phyloP scores from a whole-genome alignment of 2,888 invertebrate species.

The Rhabditoides inermis region DNA sequence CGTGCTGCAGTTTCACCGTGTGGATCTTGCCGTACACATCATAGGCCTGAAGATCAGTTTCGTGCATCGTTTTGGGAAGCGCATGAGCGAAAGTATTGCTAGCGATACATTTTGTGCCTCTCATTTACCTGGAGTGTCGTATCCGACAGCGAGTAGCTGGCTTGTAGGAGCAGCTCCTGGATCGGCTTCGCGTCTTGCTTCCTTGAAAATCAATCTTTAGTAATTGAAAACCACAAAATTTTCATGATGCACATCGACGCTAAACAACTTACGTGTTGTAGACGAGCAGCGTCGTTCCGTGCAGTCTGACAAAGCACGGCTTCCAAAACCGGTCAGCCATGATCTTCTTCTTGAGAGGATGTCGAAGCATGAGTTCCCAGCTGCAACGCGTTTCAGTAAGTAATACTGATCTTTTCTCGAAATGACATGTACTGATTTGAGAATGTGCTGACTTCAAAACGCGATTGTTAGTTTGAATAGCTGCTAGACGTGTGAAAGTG shows the following conservation, averaged over 20 bases:
- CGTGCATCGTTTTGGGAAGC: not conserved
- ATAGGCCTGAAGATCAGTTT: slow-evolving; percentile 63
- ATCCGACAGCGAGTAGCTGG: slow-evolving; percentile 56
- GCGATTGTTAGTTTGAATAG: too few relatives aligned
- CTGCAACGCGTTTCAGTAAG: too few relatives aligned
- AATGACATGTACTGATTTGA: too few relatives aligned
- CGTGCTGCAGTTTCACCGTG: slow-evolving; percentile 89
- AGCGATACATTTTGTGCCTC: too few relatives aligned
- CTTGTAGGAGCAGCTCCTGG: slow-evolving; percentile 47
- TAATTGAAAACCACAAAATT: not conserved
- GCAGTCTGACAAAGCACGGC: slow-evolving; percentile 78
- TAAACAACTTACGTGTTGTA: slow-evolving; percentile 14
- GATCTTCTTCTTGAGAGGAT: slow-evolving; percentile 83
- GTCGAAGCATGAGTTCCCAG: too few relatives aligned
- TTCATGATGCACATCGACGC: not conserved
- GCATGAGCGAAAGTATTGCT: too few relatives aligned
- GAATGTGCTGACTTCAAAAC: too few relatives aligned
- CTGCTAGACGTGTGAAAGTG: too few relatives aligned
- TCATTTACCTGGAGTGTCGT: slow-evolving; percentile 59
- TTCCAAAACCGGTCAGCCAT: slow-evolving; percentile 74
- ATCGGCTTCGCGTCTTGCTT: slow-evolving; percentile 11
- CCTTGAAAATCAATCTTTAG: not conserved
- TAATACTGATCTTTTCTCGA: too few relatives aligned
- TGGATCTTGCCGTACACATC: slow-evolving; percentile 99
- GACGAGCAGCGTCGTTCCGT: slow-evolving; percentile 69